Conservation (phyloP, 2,888 invertebrate species). For the Ernsta delagoae region DNA sequence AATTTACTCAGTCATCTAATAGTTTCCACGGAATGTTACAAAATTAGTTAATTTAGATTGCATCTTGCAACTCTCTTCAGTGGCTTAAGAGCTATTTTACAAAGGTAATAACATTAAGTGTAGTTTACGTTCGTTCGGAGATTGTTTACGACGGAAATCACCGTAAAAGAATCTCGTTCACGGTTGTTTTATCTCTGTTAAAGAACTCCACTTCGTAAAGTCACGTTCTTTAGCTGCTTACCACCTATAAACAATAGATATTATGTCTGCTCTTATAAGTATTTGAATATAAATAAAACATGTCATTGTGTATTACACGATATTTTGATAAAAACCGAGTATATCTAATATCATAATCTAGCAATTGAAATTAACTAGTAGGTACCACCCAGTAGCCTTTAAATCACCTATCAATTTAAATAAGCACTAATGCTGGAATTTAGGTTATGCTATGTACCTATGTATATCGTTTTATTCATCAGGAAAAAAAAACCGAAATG, state of each 20-base stretch:
- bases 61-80: constrained; percentile 14
- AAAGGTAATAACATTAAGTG: constrained; percentile 18
- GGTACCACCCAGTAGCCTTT: no score
- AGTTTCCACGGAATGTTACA: neutral
- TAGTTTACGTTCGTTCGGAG: constrained; percentile 24
- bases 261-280: no score
- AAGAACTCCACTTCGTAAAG: constrained; percentile 4
- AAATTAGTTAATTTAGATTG: constrained; percentile 40
- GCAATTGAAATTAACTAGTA: no score
- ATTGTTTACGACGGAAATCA: constrained; percentile 32
- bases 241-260: constrained; percentile 2
- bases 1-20: neutral
- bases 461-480: no score
- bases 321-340: no score
- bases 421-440: no score
- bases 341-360: no score
- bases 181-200: constrained; percentile 21
- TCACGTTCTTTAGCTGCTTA: neutral
- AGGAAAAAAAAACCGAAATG: no score
- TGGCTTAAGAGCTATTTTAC: constrained; percentile 23
- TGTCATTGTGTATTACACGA: no score
- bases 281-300: no score
- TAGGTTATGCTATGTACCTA: no score
- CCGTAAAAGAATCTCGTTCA: constrained; percentile 23
- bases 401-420: no score